Evolutionary conservation across 2,888 invertebrate genomes (phyloP).

Genomic region (Acrobasis suavella): DNA sequence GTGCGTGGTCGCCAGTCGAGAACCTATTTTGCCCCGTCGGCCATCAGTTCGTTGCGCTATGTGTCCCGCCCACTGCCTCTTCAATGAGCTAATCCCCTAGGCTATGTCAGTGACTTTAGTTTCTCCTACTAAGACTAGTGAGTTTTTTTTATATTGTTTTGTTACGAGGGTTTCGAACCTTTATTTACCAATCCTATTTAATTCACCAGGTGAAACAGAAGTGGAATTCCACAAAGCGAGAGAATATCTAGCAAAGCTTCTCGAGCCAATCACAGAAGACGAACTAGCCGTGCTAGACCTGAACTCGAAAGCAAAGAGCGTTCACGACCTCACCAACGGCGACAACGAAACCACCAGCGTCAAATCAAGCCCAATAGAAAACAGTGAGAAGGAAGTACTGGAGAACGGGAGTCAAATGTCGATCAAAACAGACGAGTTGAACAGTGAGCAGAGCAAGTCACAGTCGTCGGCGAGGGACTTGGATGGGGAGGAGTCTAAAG

Average conservation of each 20-base stretch:
- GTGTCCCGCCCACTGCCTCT: no score
- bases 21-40: no score
- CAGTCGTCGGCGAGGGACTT: constrained; percentile 52
- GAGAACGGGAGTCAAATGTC: constrained; percentile 72
- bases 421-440: constrained; percentile 69
- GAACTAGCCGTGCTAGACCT: constrained; percentile 70
- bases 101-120: no score
- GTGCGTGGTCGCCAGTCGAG: no score
- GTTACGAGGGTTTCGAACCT: neutral
- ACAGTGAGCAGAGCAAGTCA: constrained; percentile 63
- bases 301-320: constrained; percentile 56
- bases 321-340: constrained; percentile 62
- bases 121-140: no score
- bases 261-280: constrained; percentile 70
- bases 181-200: neutral
- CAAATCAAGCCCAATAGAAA: constrained; percentile 52
- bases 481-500: constrained; percentile 51
- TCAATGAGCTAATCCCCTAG: no score
- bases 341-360: constrained; percentile 67
- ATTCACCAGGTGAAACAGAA: constrained; percentile 88
- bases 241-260: constrained; percentile 66
- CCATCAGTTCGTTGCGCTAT: no score
- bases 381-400: constrained; percentile 57
- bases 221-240: constrained; percentile 80
- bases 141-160: neutral